Percentiles rank a stretch among this genome's conserved stretches.
These are phyloP conservation scores for Oligia fasciuncula DNA, from an alignment of 2,888 invertebrate genomes.

Conservation along the genomic window DNA sequence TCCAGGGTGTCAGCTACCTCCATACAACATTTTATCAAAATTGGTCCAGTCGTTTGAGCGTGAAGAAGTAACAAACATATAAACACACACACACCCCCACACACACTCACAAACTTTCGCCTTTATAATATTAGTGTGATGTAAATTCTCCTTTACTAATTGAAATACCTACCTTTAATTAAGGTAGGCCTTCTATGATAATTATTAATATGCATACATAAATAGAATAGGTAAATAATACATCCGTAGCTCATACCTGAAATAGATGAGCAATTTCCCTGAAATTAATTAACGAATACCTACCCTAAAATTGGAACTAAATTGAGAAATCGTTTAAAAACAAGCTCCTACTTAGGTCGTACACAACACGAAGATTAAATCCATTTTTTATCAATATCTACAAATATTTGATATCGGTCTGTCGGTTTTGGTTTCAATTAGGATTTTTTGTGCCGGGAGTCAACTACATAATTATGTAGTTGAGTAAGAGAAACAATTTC, in stretches of 20 bases:
- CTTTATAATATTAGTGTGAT: too few relatives aligned
- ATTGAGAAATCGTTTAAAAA: constrained; percentile 11
- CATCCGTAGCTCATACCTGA: neutral
- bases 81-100: too few relatives aligned
- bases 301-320: constrained; percentile 8
- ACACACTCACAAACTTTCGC: too few relatives aligned
- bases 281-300: constrained; percentile 18
- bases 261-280: neutral
- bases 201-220: neutral
- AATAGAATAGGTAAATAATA: neutral
- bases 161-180: neutral
- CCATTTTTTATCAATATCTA: neutral
- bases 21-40: too few relatives aligned
- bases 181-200: neutral
- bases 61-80: too few relatives aligned
- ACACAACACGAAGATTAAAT: neutral
- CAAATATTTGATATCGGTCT: neutral
- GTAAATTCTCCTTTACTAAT: neutral
- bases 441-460: too few relatives aligned
- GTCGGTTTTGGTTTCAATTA: neutral
- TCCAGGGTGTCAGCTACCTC: too few relatives aligned
- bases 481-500: neutral
- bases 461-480: too few relatives aligned
- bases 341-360: neutral
- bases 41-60: too few relatives aligned